Conservation (phyloP, 1,140 invertebrate genomes). For the Halictus rubicundus region DNA sequence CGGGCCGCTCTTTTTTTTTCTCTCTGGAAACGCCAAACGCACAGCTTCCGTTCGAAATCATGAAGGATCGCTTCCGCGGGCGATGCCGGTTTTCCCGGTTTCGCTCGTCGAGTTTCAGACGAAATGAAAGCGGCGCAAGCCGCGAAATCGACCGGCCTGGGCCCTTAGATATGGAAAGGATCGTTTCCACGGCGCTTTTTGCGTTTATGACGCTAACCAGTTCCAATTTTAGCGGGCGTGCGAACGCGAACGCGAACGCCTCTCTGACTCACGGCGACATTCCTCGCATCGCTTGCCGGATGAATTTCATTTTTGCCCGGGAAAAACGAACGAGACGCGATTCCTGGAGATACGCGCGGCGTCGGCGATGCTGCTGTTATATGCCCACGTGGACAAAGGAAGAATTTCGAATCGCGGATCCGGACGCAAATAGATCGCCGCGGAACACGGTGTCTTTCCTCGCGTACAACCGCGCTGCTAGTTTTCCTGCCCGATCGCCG, state of each 20-base stretch:
- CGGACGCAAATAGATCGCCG: background rate
- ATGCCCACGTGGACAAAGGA: slow-evolving; percentile 3
- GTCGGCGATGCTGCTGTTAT: slow-evolving; percentile 4
- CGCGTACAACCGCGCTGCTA: background rate
- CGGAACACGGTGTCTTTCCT: background rate
- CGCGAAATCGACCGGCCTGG: background rate
- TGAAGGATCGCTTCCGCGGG: no score
- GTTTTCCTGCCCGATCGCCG: background rate
- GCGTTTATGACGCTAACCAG: slow-evolving; percentile 59
- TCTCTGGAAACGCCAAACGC: no score
- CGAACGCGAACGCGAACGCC: slow-evolving; percentile 37
- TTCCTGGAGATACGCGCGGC: slow-evolving; percentile 16
- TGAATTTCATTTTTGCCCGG: slow-evolving; percentile 59
- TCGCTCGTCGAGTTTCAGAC: no score
- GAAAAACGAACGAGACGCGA: slow-evolving; percentile 31
- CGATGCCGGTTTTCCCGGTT: no score
- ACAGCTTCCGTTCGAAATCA: background rate
- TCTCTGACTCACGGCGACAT: slow-evolving; percentile 62
- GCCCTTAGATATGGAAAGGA: slow-evolving; percentile 28
- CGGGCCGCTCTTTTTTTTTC: no score
- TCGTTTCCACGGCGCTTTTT: slow-evolving; percentile 53
- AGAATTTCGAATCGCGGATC: background rate
- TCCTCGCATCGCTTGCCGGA: slow-evolving; percentile 56
- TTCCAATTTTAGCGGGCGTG: slow-evolving; percentile 62
- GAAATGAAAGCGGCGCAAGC: no score